Percentiles rank a stretch among this genome's conserved stretches.
Evolutionary conservation across 2,113 vertebrate genomes (phyloP).

Genomic region (Paralichthys olivaceus): DNA sequence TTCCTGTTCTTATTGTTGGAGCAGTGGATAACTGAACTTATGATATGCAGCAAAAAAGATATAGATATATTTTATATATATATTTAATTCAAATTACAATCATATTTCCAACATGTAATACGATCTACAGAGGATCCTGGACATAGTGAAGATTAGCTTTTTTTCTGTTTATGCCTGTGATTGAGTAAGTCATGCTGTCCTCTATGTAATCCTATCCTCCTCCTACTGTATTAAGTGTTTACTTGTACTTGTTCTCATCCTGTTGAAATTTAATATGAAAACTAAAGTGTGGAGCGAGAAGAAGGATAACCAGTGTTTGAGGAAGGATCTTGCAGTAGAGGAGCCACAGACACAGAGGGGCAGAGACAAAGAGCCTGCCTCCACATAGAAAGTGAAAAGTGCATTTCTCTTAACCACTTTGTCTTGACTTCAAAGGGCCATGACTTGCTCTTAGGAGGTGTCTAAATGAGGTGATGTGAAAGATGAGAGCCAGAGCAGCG

Average conservation of each 20-base stretch:
- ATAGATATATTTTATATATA: too few relatives aligned
- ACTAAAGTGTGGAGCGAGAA: not conserved
- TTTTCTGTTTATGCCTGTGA: not conserved
- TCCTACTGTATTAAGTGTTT: not conserved
- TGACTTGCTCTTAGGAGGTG: slow-evolving; percentile 53
- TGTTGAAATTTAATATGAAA: not conserved
- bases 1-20: not conserved
- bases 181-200: too few relatives aligned
- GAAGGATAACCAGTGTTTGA: slow-evolving; percentile 1
- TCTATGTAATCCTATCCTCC: not conserved
- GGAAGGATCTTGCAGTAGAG: not conserved
- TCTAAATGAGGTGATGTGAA: slow-evolving; percentile 63
- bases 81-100: not conserved
- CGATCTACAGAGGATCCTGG: accelerated
- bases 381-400: slow-evolving; percentile 54
- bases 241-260: not conserved
- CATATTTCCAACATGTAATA: not conserved
- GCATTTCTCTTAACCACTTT: slow-evolving; percentile 55
- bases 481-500: slow-evolving; percentile 50
- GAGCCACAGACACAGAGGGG: not conserved
- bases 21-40: not conserved
- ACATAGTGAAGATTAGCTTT: not conserved
- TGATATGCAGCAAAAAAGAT: not conserved
- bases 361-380: slow-evolving; percentile 33
- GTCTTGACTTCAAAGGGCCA: slow-evolving; percentile 70